These are phyloP conservation scores for Arctocebus calabarensis DNA, from an alignment of 2,797 vertebrate species.

Conservation along the genomic window DNA sequence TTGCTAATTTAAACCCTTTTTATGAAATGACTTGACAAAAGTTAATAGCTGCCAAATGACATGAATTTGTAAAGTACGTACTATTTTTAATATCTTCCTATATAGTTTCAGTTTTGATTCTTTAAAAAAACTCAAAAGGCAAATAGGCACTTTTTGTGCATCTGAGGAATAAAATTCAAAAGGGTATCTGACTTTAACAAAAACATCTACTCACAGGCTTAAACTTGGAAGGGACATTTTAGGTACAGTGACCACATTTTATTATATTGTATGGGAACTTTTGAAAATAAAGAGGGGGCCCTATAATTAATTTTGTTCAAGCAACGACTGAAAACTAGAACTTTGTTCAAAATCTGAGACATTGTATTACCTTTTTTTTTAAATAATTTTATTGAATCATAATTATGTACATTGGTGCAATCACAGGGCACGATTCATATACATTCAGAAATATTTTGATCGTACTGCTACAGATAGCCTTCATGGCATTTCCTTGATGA, in stretches of 20 bases:
- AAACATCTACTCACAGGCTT: background rate
- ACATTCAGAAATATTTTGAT: too few relatives aligned
- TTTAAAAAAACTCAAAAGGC: background rate
- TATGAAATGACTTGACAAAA: background rate
- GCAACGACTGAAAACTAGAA: background rate
- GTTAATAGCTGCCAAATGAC: background rate
- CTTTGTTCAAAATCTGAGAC: background rate
- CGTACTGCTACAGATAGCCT: too few relatives aligned
- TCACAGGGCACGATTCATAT: too few relatives aligned
- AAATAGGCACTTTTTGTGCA: background rate
- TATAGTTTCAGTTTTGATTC: background rate
- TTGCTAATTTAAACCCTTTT: background rate
- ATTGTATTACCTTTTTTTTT: background rate
- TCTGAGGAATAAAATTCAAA: background rate
- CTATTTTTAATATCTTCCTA: background rate
- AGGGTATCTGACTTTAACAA: background rate
- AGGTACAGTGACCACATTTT: background rate
- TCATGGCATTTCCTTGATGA: too few relatives aligned
- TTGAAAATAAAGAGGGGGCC: background rate
- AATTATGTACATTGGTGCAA: too few relatives aligned
- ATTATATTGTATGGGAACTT: background rate
- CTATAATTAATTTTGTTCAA: background rate
- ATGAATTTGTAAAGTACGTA: background rate
- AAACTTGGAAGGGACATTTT: background rate
- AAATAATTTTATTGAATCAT: too few relatives aligned